These are phyloP conservation scores for Rhagonycha lutea DNA, from an alignment of 2,888 invertebrate genomes.

Conservation along the genomic window DNA sequence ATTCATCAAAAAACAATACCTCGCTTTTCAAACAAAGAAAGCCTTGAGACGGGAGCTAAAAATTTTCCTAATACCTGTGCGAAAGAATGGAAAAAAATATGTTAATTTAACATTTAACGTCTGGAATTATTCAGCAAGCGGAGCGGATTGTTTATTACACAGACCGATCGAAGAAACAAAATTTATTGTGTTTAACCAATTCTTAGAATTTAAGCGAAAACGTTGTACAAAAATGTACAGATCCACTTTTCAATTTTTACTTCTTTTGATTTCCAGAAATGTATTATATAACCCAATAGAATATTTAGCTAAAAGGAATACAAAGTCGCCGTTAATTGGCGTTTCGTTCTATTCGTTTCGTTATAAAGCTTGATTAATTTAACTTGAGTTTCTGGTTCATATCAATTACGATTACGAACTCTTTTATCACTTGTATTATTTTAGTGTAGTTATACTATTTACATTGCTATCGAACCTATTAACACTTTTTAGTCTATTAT, in stretches of 20 bases:
- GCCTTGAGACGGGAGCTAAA: conserved; percentile 37
- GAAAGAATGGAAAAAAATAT: conserved; percentile 37
- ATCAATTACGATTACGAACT: not conserved
- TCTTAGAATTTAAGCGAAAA: conserved; percentile 25
- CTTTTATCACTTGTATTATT: not conserved
- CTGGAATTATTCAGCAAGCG: conserved; percentile 39
- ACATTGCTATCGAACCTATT: not conserved
- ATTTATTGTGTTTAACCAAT: conserved; percentile 31
- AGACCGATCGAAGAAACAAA: conserved; percentile 28
- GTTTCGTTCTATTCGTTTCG: not conserved
- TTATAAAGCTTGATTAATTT: not conserved
- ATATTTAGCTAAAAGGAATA: not conserved
- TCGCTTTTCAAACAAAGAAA: conserved; percentile 31
- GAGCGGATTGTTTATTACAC: conserved; percentile 31
- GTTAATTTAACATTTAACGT: conserved; percentile 38
- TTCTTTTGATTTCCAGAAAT: not conserved
- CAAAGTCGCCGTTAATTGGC: not conserved
- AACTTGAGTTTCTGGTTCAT: not conserved
- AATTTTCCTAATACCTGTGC: conserved; percentile 38
- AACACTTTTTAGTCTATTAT: not conserved
- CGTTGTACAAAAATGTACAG: conserved; percentile 21
- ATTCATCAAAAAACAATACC: conserved; percentile 32
- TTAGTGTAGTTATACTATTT: not conserved
- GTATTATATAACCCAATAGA: not conserved
- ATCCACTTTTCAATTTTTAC: conserved; percentile 7